phyloP scores from a whole-genome alignment of 1,140 invertebrate species.

The Cephus cinctus region DNA sequence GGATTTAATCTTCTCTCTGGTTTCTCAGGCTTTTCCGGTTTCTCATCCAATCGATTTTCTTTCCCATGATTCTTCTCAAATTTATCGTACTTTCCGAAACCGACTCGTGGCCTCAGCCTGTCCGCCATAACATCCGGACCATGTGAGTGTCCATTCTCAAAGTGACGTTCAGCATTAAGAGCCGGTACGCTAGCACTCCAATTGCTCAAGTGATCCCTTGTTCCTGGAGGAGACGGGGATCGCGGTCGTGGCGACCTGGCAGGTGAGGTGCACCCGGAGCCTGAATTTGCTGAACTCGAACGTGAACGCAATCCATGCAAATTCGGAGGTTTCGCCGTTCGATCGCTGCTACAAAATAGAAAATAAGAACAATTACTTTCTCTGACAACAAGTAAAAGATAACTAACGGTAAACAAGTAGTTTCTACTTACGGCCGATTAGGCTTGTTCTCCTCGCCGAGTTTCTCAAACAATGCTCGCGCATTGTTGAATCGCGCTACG shows the following conservation, averaged over 20 bases:
- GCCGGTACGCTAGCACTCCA: slow-evolving; percentile 52
- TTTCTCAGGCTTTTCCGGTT: slow-evolving; percentile 68
- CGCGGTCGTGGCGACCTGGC: slow-evolving; percentile 47
- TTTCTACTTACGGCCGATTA: slow-evolving; percentile 46
- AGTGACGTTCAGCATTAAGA: slow-evolving; percentile 49
- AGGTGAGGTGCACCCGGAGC: slow-evolving; percentile 59
- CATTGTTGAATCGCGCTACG: slow-evolving; percentile 87
- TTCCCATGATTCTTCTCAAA: slow-evolving; percentile 43
- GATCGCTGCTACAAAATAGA: slow-evolving; percentile 21
- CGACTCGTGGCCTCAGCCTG: slow-evolving; percentile 26
- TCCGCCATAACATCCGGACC: slow-evolving; percentile 26
- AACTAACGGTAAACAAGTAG: too few species aligned
- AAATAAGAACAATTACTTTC: background rate
- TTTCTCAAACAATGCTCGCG: slow-evolving; percentile 89
- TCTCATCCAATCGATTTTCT: slow-evolving; percentile 59
- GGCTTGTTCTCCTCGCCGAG: slow-evolving; percentile 74
- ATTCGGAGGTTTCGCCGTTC: slow-evolving; percentile 42
- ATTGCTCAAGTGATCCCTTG: slow-evolving; percentile 43
- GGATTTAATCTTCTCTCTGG: slow-evolving; percentile 79
- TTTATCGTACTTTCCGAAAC: slow-evolving; percentile 19
- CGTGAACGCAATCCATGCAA: slow-evolving; percentile 55
- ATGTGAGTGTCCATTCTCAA: slow-evolving; percentile 44
- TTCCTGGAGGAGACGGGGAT: slow-evolving; percentile 53
- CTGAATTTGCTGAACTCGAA: slow-evolving; percentile 62
- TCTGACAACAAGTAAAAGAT: too few species aligned